Evolutionary conservation across 2,888 invertebrate genomes (phyloP).

Genomic region (Chydorus sphaericus): DNA sequence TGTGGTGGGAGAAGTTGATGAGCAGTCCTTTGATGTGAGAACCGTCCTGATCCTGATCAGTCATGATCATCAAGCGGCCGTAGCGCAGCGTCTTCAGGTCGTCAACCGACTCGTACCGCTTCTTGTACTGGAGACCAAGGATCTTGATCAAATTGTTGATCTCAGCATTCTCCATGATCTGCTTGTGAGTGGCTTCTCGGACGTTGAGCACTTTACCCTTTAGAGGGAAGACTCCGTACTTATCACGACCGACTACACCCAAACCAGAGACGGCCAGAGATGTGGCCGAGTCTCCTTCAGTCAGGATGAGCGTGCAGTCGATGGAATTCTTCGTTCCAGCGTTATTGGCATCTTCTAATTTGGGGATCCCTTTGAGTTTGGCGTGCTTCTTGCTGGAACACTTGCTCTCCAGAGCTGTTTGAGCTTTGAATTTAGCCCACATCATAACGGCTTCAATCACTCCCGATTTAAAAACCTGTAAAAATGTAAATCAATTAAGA

Average conservation of each 20-base stretch:
- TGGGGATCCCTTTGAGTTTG: constrained; percentile 80
- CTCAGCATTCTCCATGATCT: constrained; percentile 89
- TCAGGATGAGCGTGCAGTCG: constrained; percentile 89
- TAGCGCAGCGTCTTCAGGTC: constrained; percentile 83
- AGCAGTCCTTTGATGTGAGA: constrained; percentile 97
- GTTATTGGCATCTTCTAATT: constrained; percentile 95
- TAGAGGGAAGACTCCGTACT: constrained; percentile 92
- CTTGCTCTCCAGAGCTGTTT: constrained; percentile 73
- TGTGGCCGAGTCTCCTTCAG: constrained; percentile 99
- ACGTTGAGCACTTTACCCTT: constrained; percentile 94
- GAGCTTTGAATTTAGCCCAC: constrained; percentile 94
- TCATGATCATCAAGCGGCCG: constrained; percentile 98
- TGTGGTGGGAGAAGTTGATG: constrained; percentile 96
- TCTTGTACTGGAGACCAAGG: constrained; percentile 87
- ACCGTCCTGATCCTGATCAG: constrained; percentile 99
- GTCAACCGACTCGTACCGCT: constrained; percentile 69
- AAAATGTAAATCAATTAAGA: neutral
- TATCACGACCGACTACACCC: constrained; percentile 81
- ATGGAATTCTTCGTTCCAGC: constrained; percentile 71
- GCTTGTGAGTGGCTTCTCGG: constrained; percentile 91
- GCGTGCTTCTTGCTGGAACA: constrained; percentile 70
- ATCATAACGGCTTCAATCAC: constrained; percentile 83
- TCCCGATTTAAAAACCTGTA: constrained; percentile 58
- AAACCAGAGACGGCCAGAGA: constrained; percentile 92
- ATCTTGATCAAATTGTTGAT: constrained; percentile 94